Base-by-base conservation (phyloP, 2,888 invertebrate species). In the Ectobius pallidus region DNA sequence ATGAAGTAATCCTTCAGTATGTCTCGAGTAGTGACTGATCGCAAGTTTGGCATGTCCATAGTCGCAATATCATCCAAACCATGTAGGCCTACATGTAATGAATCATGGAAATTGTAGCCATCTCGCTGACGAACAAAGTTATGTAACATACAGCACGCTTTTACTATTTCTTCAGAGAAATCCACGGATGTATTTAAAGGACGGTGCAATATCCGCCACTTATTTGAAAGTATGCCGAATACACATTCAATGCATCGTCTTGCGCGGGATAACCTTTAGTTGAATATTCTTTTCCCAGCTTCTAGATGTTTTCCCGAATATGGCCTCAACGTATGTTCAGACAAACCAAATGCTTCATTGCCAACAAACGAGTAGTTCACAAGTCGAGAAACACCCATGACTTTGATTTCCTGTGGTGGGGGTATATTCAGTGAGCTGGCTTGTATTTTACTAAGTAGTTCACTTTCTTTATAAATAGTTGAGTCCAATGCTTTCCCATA, bases 161-260 rank as follows among this genome's bases (percentile, higher is more conserved):
- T 69, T 30, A 55, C 58, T 34, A 58, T 69, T 16, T 55, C 69
- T 39, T 32, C 55, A 22, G 32, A 44, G 18, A 69, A 69, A 9
- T 52, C 55, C 18, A 2, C 27, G 7, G 27, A 20, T 22, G 55
- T 39, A 55, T 55, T 14, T 4, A 69, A 16, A 20, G 39, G 69
- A 1, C 39, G n/a, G 25, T 58, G 58, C 14, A 69, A 32, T 27
- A 69, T 55, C 18, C 58, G 32, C 58, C 58, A 58, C 25, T 69
- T 39, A 69, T 30, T 58, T 1, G 69, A 20, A 4, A 55, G n/a
- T 20, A 69, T 69, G 14, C 58, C 34, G 34, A 69, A 58, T 49
- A 34, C n/a, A 34, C 55, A 58, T 22, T 69, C 39, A 16, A 69
- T n/a, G 1, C 34, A 69, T 18, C 25, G 34, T 11, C 20, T 18